A percentile compares a stretch with the other conserved stretches of the same genome.
These are phyloP conservation scores for Taenaris catops DNA, from an alignment of 2,888 invertebrate species.

Conservation along the genomic window DNA sequence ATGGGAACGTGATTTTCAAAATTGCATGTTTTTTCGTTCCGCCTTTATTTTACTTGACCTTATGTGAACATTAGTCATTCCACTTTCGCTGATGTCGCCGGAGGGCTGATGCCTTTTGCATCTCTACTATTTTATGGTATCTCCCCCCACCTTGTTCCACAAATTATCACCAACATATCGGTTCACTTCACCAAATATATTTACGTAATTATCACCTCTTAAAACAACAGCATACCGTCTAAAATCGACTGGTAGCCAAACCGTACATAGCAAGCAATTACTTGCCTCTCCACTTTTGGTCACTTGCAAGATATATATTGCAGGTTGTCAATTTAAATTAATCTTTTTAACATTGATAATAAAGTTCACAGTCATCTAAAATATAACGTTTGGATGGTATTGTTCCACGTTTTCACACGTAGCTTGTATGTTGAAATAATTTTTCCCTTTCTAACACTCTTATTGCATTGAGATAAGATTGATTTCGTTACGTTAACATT, in stretches of 20 bases:
- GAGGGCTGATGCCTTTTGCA: constrained; percentile 55
- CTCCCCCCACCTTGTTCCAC: constrained; percentile 40
- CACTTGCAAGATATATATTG: too few species aligned
- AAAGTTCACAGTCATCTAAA: constrained; percentile 26
- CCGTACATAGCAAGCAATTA: not conserved
- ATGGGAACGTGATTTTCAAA: constrained; percentile 14
- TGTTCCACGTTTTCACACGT: constrained; percentile 7
- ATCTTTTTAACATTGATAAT: too few species aligned
- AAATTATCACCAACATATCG: constrained; percentile 23
- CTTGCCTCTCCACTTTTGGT: not conserved
- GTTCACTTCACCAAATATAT: constrained; percentile 1
- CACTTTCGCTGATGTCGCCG: constrained; percentile 56
- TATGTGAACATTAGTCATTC: constrained; percentile 43
- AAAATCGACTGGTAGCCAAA: constrained; percentile 5
- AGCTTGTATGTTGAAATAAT: not conserved
- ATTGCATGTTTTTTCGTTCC: constrained; percentile 19
- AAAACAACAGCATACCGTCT: constrained; percentile 2
- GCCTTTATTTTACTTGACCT: constrained; percentile 24
- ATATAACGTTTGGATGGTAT: not conserved
- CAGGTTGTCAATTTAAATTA: too few species aligned
- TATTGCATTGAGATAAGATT: constrained; percentile 34
- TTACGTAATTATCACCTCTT: not conserved
- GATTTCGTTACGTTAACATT: constrained; percentile 28
- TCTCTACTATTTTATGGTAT: constrained; percentile 63
- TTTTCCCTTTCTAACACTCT: constrained; percentile 4